phyloP scores from a whole-genome alignment of 2,888 invertebrate species.

The Pterostichus madidus region DNA sequence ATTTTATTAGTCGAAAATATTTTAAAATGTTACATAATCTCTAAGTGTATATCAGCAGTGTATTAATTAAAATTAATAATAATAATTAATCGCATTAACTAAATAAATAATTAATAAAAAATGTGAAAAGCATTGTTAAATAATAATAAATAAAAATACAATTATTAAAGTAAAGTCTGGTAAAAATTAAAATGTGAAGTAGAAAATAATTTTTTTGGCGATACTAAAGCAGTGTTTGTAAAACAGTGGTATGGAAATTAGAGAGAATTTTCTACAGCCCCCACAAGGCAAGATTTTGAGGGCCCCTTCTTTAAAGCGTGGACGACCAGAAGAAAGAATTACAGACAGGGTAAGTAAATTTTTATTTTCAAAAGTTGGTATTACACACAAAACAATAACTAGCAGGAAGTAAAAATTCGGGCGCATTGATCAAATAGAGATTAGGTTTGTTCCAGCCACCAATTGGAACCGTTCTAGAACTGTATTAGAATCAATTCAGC shows the following conservation, averaged over 20 bases:
- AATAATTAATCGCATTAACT: background rate
- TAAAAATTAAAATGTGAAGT: slow-evolving; percentile 61
- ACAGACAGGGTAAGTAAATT: slow-evolving; percentile 85
- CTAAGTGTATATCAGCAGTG: background rate
- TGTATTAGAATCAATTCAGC: too few species aligned
- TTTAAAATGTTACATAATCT: background rate
- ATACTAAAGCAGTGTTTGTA: slow-evolving; percentile 37
- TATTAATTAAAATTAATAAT: background rate
- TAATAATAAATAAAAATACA: slow-evolving; percentile 7
- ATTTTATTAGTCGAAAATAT: background rate
- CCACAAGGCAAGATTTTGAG: slow-evolving; percentile 84
- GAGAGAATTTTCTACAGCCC: slow-evolving; percentile 74
- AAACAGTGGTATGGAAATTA: slow-evolving; percentile 53
- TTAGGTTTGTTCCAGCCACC: too few species aligned
- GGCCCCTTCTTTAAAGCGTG: slow-evolving; percentile 88
- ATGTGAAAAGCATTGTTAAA: slow-evolving; percentile 23
- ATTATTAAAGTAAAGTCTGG: background rate
- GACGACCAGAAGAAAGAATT: slow-evolving; percentile 87
- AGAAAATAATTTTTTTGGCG: slow-evolving; percentile 32
- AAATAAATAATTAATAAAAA: slow-evolving; percentile 21
- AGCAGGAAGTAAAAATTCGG: too few species aligned
- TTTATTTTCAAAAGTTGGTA: too few species aligned
- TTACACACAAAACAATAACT: too few species aligned
- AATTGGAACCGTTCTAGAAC: too few species aligned
- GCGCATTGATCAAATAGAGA: too few species aligned